Base-by-base conservation (phyloP, 2,797 vertebrate genomes). In the Sebastes hubbsi region DNA sequence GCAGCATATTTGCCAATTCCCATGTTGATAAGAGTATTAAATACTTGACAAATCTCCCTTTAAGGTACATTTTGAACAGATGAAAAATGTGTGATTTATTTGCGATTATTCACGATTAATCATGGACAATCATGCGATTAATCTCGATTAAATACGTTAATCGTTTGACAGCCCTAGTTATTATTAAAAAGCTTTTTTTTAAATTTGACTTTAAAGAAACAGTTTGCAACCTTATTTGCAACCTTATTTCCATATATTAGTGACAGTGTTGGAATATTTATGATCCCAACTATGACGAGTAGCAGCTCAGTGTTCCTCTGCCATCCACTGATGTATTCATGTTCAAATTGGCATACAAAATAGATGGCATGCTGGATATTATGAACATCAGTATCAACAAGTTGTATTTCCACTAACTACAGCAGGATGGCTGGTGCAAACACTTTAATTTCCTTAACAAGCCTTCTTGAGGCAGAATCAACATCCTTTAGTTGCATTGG, bases 391-490 rank as follows among this genome's bases (percentile, higher is more conserved):
- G 2, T 6, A 34, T n/a, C 13, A 55, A 60, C 20, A 65, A 27
- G 6, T 34, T 36, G 27, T 49, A 13, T 38, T 62, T 75, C 25
- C 34, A 42, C 24, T 25, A 24, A 5, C 65, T 20, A 24, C 56
- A 58, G 66, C 4, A 3, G 32, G 25, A 29, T 55, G 32, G 62
- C 11, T 55, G 46, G 12, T 66, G 18, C 59, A 58, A 73, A 80
- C 29, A 14, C 24, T 78, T 38, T 22, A 2, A 49, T 68, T 81
- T 65, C 25, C 29, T 36, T 25, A 69, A 46, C 78, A 78, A 34
- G 63, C 7, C 68, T 77, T 74, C 60, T 75, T 10, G 10, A 78
- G 52, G 36, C 56, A 74, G 10, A 84, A 67, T 69, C 29, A 32
- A 18, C 60, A 70, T 59, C 63, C 20, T 34, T 73, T 71, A 52